phyloP scores from a whole-genome alignment of 2,113 vertebrate genomes.

The Cricetomys ansorgei region DNA sequence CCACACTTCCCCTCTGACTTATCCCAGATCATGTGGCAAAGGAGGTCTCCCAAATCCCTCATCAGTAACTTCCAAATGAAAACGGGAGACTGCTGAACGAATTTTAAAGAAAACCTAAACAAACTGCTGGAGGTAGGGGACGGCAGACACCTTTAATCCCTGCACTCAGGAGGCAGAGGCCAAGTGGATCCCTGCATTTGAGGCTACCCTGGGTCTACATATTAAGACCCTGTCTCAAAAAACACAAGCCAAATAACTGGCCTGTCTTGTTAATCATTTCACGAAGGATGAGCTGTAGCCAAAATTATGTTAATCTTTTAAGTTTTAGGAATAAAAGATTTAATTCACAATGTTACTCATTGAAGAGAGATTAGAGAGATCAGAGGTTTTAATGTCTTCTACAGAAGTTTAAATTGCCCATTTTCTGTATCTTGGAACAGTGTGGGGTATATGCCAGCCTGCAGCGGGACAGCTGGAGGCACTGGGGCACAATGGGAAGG shows the following conservation, averaged over 20 bases:
- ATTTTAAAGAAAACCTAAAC: not conserved
- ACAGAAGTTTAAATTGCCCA: slow-evolving; percentile 38
- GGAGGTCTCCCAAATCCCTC: not conserved
- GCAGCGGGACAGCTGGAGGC: not conserved
- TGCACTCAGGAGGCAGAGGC: not conserved
- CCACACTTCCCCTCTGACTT: not conserved
- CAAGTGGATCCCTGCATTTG: not conserved
- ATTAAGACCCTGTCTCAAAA: not conserved
- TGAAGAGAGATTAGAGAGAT: not conserved
- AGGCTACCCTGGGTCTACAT: not conserved
- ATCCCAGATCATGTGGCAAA: not conserved
- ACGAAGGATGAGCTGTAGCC: not conserved
- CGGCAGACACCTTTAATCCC: not conserved
- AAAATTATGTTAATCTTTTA: slow-evolving; percentile 4
- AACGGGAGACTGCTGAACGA: not conserved
- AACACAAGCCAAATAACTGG: not conserved
- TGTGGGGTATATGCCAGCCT: not conserved
- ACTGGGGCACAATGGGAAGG: not conserved
- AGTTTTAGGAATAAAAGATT: slow-evolving; percentile 31
- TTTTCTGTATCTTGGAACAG: slow-evolving; percentile 13
- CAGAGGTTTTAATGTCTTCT: slow-evolving; percentile 11
- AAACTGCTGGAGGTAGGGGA: not conserved
- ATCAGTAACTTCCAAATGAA: not conserved
- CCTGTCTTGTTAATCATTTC: not conserved
- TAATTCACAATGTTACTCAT: slow-evolving; percentile 38